Evolutionary conservation across 2,888 invertebrate species (phyloP), one percentile per base, ranked within the genome.

Genomic region (Agelastica alni): DNA sequence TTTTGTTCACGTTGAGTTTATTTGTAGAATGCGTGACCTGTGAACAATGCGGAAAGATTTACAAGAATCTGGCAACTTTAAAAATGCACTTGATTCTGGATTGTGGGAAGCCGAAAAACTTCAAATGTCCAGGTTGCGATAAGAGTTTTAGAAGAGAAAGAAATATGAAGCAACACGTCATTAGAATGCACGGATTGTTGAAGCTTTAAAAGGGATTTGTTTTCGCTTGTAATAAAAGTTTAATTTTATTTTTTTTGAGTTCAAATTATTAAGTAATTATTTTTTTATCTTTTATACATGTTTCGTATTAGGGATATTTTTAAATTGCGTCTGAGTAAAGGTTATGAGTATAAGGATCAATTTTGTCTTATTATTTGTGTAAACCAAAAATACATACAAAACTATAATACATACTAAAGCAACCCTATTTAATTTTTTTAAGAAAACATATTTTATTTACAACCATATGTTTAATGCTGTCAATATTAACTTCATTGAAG

Each of bases 51-150:
- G 45, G 41, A 6, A 66, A 60, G 46, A 55, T 31, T 1, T 69
- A 69, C 57, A 64, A 58, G 60, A 67, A 59, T 53, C 49, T 14
- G 56, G 61, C 42, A 22, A 61, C 56, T 14, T 37, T 68, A 37
- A 61, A 60, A n/a, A 55, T 65, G 36, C 70, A 69, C 39, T 49
- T 64, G 14, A 64, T 63, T 43, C 63, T 68, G 52, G 69, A 70
- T 46, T 71, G 70, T 43, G 65, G 66, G 4, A 68, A 67, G 47
- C 48, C 61, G 18, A 67, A 67, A 1, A 62, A 60, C 34, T 71
- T 68, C 48, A 58, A 59, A 32, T 73, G 72, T 49, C 58, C 65
- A 0, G 53, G 52, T 13, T 69, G 68, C 30, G 42, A 55, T 1
- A 63, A 64, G 47, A 42, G 53, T 4, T 64, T 65, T 12, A 64